Base-by-base conservation (phyloP, 2,113 vertebrate species). In the Sorex fumeus region DNA sequence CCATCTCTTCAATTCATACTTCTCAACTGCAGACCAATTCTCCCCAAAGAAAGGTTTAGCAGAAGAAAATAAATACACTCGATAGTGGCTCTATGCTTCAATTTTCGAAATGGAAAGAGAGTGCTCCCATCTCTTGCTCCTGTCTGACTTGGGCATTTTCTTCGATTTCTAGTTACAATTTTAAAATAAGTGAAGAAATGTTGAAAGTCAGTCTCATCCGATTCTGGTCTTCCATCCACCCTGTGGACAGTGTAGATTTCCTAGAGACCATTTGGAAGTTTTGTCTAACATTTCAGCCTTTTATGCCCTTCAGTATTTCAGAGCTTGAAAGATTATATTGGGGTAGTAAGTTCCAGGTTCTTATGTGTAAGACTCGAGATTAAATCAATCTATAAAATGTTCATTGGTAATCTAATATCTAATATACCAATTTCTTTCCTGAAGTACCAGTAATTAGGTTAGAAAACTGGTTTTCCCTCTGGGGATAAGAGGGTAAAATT, bases 381-480 rank as follows among this genome's bases (percentile, higher is more conserved):
- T 91, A 81, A 81, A 79, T 91, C 79, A 85, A 97, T 97, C 96
- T 97, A 34, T 90, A 97, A 98, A 97, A 96, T 96, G 79, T 88
- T 93, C 93, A 47, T 84, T 94, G 94, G 87, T 96, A 96, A 97
- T 95, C 75, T 19, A 94, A 79, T 97, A 87, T 96, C 75, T 19
- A 94, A 79, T 97, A 85, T 96, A 95, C 94, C 97, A 97, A 95
- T 97, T 97, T 97, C 85, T 57, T 97, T 95, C 76, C 93, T 95
- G 96, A 96, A 96, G 90, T 91, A 96, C 97, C 78, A 95, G 86
- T 96, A 97, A 97, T 96, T 96, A 96, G 95, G 95, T 95, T 96
- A 93, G 86, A 92, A 93, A 86, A 27, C 40, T 91, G 47, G 3
- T 75, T 34, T 84, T 93, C 91, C 85, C 71, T 66, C 83, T 81